Conservation (phyloP, 2,888 invertebrate species). For the Caenorhabditis sp. region DNA sequence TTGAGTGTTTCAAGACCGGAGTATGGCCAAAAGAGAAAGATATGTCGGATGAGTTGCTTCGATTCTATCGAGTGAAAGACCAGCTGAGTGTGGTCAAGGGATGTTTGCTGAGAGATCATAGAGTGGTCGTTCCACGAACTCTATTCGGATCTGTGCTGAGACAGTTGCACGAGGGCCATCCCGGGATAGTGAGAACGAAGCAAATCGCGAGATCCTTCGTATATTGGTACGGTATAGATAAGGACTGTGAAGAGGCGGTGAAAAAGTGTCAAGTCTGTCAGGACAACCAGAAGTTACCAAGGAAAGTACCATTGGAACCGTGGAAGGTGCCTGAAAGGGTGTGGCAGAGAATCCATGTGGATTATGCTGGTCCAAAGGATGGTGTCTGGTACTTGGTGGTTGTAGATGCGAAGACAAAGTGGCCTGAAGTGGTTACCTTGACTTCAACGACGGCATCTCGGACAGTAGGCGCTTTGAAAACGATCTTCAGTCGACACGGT, state of each 20-base stretch:
- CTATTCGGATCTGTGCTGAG: constrained; percentile 42
- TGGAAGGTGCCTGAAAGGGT: constrained; percentile 44
- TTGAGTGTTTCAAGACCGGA: not conserved
- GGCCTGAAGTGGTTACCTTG: constrained; percentile 70
- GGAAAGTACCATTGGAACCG: constrained; percentile 21
- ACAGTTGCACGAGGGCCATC: constrained; percentile 60
- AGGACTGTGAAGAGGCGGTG: constrained; percentile 40
- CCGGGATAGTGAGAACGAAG: constrained; percentile 60
- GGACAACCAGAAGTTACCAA: constrained; percentile 9
- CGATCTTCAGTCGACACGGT: constrained; percentile 34
- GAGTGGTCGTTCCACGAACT: constrained; percentile 57
- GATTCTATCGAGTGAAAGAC: not conserved
- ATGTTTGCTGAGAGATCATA: constrained; percentile 51
- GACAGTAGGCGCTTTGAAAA: constrained; percentile 19
- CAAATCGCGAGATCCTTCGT: constrained; percentile 50
- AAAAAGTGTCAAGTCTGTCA: too few relatives aligned
- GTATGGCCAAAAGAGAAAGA: constrained; percentile 5
- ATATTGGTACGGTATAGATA: constrained; percentile 60
- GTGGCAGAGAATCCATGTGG: constrained; percentile 71
- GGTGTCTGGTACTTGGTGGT: constrained; percentile 64
- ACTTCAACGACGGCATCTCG: constrained; percentile 13
- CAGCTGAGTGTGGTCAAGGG: constrained; percentile 50
- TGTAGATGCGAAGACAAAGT: constrained; percentile 72
- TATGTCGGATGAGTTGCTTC: not conserved
- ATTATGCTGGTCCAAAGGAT: constrained; percentile 71